Base-by-base conservation (phyloP, 2,888 invertebrate genomes). In the Coronaproctus castanopsis region DNA sequence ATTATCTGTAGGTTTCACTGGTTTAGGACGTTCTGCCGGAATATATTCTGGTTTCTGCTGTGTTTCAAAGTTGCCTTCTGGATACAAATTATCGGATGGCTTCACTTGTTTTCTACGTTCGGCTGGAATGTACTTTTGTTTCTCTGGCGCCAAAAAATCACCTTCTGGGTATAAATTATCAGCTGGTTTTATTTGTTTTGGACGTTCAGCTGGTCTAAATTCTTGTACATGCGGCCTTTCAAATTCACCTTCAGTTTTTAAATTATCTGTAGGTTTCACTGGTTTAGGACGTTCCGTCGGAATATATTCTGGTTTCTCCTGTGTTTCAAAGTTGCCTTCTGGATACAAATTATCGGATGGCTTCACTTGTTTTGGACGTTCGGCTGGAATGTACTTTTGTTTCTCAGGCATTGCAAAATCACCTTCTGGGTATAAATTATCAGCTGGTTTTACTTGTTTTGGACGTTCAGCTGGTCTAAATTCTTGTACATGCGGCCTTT, bases 261-360 rank as follows among this genome's bases (percentile, higher is more conserved):
- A 67, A 64, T 78, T 78, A 65, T 79, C 78, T 50, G 71, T 62
- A 0, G 74, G 75, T 62, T 70, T 73, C 21, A 68, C 72, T 0
- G 65, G 70, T 1, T 64, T 67, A 1, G 63, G 64, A 49, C 65
- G 20, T 57, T 64, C 63, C 1, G 62, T 60, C 2, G 60, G 60
- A 20, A 67, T 3, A 71, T 72, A 18, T 2, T 60, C 64, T 0
- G 68, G 67, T 60, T 71, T 71, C 48, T 74, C 70, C 50, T 74
- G 74, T 53, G 69, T 53, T 19, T 63, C 56, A 24, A 69, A 69
- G 21, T 68, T 69, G 2, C 69, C 69, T 61, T 69, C 68, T 20
- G 67, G 65, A 61, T 64, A 68, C 3, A 69, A 65, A 68, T 84
- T 80, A 68, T 85, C 84, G 69, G 81, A 78, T 64, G 78, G 80